phyloP scores from a whole-genome alignment of 2,113 vertebrate species.

The Malaclemys terrapin region DNA sequence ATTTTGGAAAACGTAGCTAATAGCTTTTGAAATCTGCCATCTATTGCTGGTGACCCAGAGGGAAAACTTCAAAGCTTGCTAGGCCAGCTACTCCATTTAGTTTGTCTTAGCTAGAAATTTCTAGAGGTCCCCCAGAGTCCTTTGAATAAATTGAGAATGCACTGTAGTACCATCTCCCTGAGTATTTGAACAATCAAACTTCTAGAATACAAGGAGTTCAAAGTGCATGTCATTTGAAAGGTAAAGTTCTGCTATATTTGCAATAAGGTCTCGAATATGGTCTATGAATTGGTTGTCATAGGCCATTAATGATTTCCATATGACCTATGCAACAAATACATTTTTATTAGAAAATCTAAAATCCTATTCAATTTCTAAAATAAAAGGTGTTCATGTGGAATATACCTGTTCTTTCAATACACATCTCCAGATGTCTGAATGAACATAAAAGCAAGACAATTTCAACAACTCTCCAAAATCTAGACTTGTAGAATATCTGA shows the following conservation, averaged over 20 bases:
- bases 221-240: background rate
- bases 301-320: background rate
- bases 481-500: background rate
- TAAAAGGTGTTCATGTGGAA: background rate
- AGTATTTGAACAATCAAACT: background rate
- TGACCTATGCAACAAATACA: background rate
- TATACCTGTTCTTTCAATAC: background rate
- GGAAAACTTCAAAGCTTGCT: background rate
- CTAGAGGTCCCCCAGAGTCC: background rate
- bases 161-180: background rate
- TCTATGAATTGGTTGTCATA: background rate
- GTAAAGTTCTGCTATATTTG: background rate
- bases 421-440: background rate
- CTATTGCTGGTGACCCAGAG: background rate
- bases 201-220: background rate
- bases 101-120: background rate
- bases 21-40: background rate
- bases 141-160: background rate
- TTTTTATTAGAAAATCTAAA: background rate
- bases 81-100: background rate
- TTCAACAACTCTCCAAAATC: background rate
- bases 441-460: background rate
- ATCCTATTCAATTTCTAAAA: background rate
- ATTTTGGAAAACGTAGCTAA: background rate
- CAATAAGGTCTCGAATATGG: fast-evolving